These are phyloP conservation scores for Pseudorectes ferrugineus DNA, from an alignment of 2,113 vertebrate species.

Conservation along the genomic window DNA sequence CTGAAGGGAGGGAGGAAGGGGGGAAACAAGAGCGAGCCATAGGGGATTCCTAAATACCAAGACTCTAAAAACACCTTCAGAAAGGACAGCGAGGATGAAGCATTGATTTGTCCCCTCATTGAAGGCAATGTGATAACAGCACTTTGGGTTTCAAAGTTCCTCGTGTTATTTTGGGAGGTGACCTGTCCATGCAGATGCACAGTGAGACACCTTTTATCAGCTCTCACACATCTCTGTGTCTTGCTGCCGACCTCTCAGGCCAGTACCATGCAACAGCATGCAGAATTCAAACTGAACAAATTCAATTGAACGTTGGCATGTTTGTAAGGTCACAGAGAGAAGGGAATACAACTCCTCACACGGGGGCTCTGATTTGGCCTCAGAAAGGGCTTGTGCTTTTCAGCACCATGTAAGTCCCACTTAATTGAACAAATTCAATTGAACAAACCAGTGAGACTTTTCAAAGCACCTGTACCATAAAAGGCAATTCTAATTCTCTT, in stretches of 20 bases:
- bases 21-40: not conserved
- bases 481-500: no score
- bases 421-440: no score
- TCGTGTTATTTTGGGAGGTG: not conserved
- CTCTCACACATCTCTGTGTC: not conserved
- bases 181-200: not conserved
- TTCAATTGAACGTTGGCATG: no score
- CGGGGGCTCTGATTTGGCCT: no score
- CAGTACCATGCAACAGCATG: not conserved
- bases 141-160: not conserved
- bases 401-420: no score
- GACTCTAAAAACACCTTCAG: not conserved
- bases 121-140: not conserved
- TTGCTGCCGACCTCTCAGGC: not conserved
- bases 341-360: no score
- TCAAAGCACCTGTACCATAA: fast-evolving
- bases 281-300: not conserved
- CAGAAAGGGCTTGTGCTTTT: no score
- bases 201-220: not conserved
- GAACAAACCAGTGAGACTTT: not conserved
- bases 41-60: not conserved
- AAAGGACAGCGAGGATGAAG: not conserved
- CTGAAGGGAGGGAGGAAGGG: not conserved
- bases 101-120: not conserved
- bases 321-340: no score